Evolutionary conservation across 2,888 invertebrate species (phyloP).

Genomic region (Perdita meconis): DNA sequence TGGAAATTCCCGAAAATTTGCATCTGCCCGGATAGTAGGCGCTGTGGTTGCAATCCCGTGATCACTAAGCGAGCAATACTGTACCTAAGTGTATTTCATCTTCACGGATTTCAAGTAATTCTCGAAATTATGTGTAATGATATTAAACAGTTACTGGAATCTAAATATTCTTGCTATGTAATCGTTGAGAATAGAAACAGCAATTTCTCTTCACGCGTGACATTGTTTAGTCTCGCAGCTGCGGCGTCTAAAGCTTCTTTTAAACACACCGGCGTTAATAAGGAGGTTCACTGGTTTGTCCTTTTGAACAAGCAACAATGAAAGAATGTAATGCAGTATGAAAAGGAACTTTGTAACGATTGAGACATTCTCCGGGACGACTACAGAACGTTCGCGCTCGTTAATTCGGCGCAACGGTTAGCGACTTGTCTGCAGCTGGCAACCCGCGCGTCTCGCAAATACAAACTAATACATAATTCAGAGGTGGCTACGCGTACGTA

Average conservation of each 20-base stretch:
- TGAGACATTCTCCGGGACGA: constrained; percentile 8
- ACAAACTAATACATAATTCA: constrained; percentile 45
- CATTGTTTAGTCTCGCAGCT: neutral
- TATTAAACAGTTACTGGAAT: too few relatives aligned
- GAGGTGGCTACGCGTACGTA: neutral
- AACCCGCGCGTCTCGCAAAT: constrained; percentile 7
- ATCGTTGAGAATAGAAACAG: too few relatives aligned
- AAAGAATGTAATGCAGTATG: neutral
- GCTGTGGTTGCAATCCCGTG: too few relatives aligned
- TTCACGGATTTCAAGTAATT: too few relatives aligned
- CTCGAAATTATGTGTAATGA: too few relatives aligned
- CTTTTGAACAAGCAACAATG: neutral
- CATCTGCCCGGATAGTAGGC: too few relatives aligned
- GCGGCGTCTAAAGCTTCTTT: neutral
- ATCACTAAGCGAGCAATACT: too few relatives aligned
- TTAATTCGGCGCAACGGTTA: constrained; percentile 35
- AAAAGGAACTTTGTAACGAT: neutral
- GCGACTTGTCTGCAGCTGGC: neutral
- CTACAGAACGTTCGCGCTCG: constrained; percentile 16
- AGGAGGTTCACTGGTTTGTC: neutral
- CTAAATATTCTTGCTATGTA: too few relatives aligned
- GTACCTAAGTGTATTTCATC: too few relatives aligned
- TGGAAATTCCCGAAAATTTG: too few relatives aligned
- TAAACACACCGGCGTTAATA: neutral
- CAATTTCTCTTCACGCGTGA: too few relatives aligned